Evolutionary conservation across 1,140 invertebrate species (phyloP), one percentile per base, ranked within the genome.

Genomic region (Episyrphus balteatus): DNA sequence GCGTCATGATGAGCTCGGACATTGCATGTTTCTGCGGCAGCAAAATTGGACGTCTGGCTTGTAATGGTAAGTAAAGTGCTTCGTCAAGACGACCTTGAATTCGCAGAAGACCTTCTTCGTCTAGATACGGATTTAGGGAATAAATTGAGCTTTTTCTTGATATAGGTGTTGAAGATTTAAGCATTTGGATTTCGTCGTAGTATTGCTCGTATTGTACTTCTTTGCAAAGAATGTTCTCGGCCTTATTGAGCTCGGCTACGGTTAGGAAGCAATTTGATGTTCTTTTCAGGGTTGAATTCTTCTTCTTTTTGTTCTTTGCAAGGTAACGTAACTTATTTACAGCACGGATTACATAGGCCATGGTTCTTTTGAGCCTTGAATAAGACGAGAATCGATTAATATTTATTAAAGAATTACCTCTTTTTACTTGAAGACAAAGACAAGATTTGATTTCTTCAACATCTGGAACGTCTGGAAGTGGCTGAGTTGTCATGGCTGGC

Each of bases 1-100:
- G 19, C 3, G 11, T 13, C 14, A 62, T 48, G 5, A 57, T 34
- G n/a, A 59, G 30, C 9, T 48, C 30, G 12, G 51, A 51, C n/a
- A 52, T 12, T 14, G 26, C 46, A 44, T 55, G 51, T 21, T 49
- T 46, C 12, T 42, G 42, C 10, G 40, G 38, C 21, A 55, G 30
- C 9, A 55, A 48, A 14, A 48, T 42, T 10, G 53, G 45, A 18
- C 31, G 21, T 18, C 37, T n/a, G 10, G 30, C 44, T 14, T 17
- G 1, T 8, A 43, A 14, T 32, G 42, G 42, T 5, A 43, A 9
- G 30, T 26, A 43, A 6, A 14, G 30, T 3, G 42, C 42, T 7
- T 17, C 42, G 2, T 43, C 19, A 30, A 43, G n/a, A 21, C 42
- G 15, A 19, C 42, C 42, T 30, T 43, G 15, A 8, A 43, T n/a